phyloP scores from a whole-genome alignment of 2,888 invertebrate species.

The Brassicogethes aeneus region DNA sequence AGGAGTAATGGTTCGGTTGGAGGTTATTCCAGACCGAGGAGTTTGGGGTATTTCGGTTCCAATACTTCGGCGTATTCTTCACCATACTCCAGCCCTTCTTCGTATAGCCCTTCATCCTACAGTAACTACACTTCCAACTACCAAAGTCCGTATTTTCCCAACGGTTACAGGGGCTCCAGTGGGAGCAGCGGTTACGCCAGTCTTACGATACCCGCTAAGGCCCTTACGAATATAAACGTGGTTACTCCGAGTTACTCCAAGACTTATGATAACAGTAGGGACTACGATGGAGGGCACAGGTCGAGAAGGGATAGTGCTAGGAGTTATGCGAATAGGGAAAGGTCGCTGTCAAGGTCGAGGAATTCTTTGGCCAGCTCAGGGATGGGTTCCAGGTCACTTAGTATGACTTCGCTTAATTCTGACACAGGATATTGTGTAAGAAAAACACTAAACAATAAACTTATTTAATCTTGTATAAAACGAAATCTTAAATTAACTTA shows the following conservation, averaged over 20 bases:
- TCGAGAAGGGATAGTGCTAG: slow-evolving; percentile 30
- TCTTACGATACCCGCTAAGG: slow-evolving; percentile 52
- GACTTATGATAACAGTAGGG: slow-evolving; percentile 35
- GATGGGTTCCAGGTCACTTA: slow-evolving; percentile 49
- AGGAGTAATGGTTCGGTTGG: slow-evolving; percentile 19
- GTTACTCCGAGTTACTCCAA: slow-evolving; percentile 37
- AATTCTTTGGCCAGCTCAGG: slow-evolving; percentile 27
- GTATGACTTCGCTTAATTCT: slow-evolving; percentile 63
- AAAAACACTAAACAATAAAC: too few relatives aligned
- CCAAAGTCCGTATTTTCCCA: slow-evolving; percentile 41
- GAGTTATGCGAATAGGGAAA: slow-evolving; percentile 29
- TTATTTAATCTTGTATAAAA: not conserved
- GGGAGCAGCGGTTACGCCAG: slow-evolving; percentile 59
- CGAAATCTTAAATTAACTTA: slow-evolving; percentile 5
- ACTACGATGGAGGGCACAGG: slow-evolving; percentile 41
- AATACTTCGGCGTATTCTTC: slow-evolving; percentile 29
- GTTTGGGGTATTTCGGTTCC: slow-evolving; percentile 29
- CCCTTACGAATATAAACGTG: slow-evolving; percentile 50
- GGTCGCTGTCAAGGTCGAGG: slow-evolving; percentile 35
- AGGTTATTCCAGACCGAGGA: slow-evolving; percentile 30
- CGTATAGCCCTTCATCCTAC: not conserved
- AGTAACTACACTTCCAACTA: slow-evolving; percentile 30
- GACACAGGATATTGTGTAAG: slow-evolving; percentile 81
- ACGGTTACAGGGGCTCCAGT: slow-evolving; percentile 47
- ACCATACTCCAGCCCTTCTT: slow-evolving; percentile 6